Percentiles rank a stretch among this genome's conserved stretches.
Conservation (phyloP, 2,797 vertebrate species). For the Perodicticus potto region DNA sequence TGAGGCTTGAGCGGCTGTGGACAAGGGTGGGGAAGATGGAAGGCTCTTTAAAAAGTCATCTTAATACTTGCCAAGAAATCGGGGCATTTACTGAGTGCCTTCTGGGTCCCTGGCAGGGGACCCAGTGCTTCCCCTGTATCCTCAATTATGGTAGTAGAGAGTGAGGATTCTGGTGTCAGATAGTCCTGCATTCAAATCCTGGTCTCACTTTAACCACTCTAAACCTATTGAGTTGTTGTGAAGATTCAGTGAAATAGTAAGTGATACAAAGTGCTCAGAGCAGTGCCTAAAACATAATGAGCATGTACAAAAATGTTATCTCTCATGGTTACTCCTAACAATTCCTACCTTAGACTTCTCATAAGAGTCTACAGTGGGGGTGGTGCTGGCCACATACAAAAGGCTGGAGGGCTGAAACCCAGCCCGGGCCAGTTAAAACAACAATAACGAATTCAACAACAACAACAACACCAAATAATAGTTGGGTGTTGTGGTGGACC, state of each 20-base stretch:
- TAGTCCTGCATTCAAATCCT: not conserved
- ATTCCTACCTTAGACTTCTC: not conserved
- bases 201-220: not conserved
- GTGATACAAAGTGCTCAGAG: slow-evolving; percentile 22
- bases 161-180: not conserved
- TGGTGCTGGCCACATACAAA: too few relatives aligned
- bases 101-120: not conserved
- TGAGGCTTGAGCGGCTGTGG: slow-evolving; percentile 93
- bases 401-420: too few relatives aligned
- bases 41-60: slow-evolving; percentile 67
- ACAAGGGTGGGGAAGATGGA: slow-evolving; percentile 55
- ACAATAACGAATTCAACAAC: too few relatives aligned
- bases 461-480: too few relatives aligned
- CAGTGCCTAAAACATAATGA: not conserved
- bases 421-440: too few relatives aligned
- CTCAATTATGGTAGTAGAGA: not conserved
- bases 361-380: not conserved
- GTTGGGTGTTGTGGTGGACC: not conserved
- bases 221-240: not conserved
- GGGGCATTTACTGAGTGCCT: slow-evolving; percentile 31
- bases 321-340: not conserved
- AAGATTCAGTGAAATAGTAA: slow-evolving; percentile 56
- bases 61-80: slow-evolving; percentile 6
- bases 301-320: not conserved
- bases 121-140: not conserved